Percentiles rank a stretch among this genome's conserved stretches.
phyloP scores from a whole-genome alignment of 2,888 invertebrate genomes.

The Trichacis sp. region DNA sequence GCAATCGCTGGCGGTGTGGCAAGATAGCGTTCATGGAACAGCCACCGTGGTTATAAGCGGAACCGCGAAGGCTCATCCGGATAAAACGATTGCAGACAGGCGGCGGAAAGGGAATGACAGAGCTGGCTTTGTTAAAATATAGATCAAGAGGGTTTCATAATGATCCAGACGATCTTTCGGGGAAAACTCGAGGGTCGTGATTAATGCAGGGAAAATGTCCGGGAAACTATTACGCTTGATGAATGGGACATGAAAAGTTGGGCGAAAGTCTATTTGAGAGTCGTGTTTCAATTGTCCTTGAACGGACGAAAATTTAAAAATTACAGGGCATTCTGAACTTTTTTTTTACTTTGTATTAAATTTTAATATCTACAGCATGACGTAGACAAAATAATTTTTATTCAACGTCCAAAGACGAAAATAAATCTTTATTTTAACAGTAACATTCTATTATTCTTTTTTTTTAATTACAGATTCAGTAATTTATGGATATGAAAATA shows the following conservation, averaged over 20 bases:
- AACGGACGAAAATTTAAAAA: not conserved
- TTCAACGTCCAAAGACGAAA: no score
- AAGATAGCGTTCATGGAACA: no score
- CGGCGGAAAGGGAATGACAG: no score
- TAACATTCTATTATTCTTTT: no score
- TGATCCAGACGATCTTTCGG: conserved; percentile 1
- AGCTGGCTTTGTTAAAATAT: conserved; percentile 2
- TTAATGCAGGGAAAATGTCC: not conserved
- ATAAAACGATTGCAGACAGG: not conserved
- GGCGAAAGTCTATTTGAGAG: not conserved
- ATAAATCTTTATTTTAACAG: no score
- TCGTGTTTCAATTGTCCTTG: not conserved
- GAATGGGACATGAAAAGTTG: not conserved
- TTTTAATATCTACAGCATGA: not conserved
- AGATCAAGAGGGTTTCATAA: not conserved
- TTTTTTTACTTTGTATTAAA: not conserved
- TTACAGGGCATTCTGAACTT: not conserved
- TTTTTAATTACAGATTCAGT: no score
- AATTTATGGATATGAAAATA: no score
- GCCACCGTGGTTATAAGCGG: no score
- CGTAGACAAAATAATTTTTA: no score
- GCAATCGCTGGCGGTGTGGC: no score
- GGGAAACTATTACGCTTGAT: not conserved
- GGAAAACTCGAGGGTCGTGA: not conserved
- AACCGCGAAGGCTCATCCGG: no score